Conservation (phyloP, 2,888 invertebrate species). For the Drosophila melanocephala region DNA sequence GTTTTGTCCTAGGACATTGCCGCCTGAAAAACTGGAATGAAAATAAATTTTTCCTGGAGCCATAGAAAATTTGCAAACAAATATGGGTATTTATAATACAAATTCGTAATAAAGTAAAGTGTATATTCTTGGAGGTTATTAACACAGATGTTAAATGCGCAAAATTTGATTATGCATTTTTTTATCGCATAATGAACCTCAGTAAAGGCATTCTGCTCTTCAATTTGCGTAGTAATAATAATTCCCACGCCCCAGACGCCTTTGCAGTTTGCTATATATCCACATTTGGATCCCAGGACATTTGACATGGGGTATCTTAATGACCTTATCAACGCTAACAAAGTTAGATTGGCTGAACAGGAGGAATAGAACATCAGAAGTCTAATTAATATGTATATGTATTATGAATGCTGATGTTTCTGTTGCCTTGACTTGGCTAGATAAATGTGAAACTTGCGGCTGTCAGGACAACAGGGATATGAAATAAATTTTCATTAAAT, state of each 20-base stretch:
- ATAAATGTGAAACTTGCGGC: constrained; percentile 23
- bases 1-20: neutral
- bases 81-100: constrained; percentile 6
- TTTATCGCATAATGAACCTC: neutral
- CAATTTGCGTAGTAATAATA: neutral
- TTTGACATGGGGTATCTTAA: constrained; percentile 8
- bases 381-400: constrained; percentile 48
- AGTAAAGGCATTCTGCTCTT: neutral
- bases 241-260: neutral
- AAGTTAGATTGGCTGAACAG: constrained; percentile 31
- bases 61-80: constrained; percentile 18
- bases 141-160: neutral
- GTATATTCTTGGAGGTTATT: neutral
- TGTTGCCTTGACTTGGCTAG: constrained; percentile 7
- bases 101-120: neutral
- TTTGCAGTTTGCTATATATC: neutral
- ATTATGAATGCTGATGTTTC: constrained; percentile 5
- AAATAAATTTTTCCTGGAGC: neutral
- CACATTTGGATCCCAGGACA: constrained; percentile 5
- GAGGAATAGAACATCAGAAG: constrained; percentile 15
- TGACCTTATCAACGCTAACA: constrained; percentile 34
- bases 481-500: constrained; percentile 59
- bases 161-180: neutral
- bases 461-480: constrained; percentile 43
- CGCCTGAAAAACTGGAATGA: constrained; percentile 11